phyloP scores from a whole-genome alignment of 2,113 vertebrate species.

The Gila orcuttii region DNA sequence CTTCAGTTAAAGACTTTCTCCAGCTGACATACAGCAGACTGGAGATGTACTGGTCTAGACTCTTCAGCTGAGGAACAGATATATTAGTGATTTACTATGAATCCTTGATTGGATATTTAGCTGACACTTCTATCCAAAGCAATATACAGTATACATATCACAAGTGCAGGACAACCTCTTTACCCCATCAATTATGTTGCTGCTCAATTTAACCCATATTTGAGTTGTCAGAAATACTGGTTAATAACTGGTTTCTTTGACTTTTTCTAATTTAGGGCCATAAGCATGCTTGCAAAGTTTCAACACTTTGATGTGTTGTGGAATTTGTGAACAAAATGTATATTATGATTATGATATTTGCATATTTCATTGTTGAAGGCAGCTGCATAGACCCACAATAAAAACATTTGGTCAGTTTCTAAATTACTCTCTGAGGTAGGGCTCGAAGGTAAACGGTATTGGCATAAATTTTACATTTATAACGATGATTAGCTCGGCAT shows the following conservation, averaged over 20 bases:
- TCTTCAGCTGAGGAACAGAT: slow-evolving; percentile 83
- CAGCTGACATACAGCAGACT: slow-evolving; percentile 91
- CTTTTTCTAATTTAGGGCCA: too few species aligned
- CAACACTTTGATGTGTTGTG: too few species aligned
- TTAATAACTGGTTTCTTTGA: too few species aligned
- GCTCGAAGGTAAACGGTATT: too few species aligned
- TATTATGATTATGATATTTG: background rate
- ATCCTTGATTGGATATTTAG: background rate
- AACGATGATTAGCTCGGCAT: too few species aligned
- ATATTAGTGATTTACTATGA: background rate
- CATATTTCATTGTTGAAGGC: too few species aligned
- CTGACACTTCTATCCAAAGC: background rate
- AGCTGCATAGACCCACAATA: too few species aligned
- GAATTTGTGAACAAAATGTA: too few species aligned
- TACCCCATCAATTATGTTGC: background rate
- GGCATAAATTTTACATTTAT: too few species aligned
- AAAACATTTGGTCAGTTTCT: too few species aligned
- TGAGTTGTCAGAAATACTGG: background rate
- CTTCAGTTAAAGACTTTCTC: slow-evolving; percentile 89
- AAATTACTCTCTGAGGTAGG: too few species aligned
- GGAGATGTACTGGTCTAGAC: slow-evolving; percentile 90
- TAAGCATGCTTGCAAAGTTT: too few species aligned
- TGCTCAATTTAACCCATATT: background rate
- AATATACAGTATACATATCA: background rate
- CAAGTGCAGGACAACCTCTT: background rate